Conservation (phyloP, 2,888 invertebrate genomes). For the Chymomyza amoena region DNA sequence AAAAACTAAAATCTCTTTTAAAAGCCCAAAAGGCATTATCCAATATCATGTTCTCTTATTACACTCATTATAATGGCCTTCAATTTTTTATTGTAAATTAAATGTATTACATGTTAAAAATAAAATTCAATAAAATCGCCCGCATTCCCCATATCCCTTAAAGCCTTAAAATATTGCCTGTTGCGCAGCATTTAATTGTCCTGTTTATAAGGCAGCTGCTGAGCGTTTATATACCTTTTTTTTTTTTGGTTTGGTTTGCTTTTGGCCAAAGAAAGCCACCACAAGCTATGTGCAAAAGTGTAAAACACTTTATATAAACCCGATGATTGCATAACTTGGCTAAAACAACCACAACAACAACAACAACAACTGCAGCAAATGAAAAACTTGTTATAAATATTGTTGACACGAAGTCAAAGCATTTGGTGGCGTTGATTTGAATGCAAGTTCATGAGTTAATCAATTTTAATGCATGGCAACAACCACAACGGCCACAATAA, state of each 20-base stretch:
- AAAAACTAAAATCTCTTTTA: not conserved
- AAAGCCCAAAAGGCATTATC: not conserved
- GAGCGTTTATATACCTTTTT: not conserved
- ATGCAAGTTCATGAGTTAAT: slow-evolving; percentile 70
- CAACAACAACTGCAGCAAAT: slow-evolving; percentile 12
- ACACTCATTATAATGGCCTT: not conserved
- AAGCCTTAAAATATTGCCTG: not conserved
- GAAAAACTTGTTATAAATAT: slow-evolving; percentile 59
- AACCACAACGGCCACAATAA: slow-evolving; percentile 12
- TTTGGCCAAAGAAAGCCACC: not conserved
- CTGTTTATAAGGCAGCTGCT: not conserved
- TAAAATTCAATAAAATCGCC: not conserved
- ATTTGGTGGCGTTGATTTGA: slow-evolving; percentile 61
- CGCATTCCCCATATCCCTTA: not conserved
- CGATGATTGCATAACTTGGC: slow-evolving; percentile 30
- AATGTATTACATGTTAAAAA: not conserved
- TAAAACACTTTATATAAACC: slow-evolving; percentile 20
- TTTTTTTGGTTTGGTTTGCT: not conserved
- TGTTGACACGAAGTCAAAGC: slow-evolving; percentile 66
- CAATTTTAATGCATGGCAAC: slow-evolving; percentile 56
- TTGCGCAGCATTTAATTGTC: not conserved
- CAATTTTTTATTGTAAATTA: not conserved
- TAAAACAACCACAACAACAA: slow-evolving; percentile 3
- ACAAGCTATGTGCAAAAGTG: slow-evolving; percentile 17
- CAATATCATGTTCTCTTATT: not conserved